These are phyloP conservation scores for Leptonema lineaticorne DNA, from an alignment of 1,140 invertebrate species.

Conservation along the genomic window DNA sequence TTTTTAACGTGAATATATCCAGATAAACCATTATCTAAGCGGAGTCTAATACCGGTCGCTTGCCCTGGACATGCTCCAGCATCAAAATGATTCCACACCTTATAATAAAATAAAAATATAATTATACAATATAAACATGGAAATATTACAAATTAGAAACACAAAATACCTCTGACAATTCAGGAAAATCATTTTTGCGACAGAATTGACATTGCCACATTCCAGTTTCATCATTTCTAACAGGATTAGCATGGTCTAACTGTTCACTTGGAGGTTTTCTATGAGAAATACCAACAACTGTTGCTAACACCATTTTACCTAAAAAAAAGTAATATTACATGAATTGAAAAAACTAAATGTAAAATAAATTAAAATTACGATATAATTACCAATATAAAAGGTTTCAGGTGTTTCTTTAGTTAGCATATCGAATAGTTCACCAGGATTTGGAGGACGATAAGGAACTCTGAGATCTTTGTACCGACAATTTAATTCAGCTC, in stretches of 20 bases:
- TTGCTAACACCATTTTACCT: conserved; percentile 75
- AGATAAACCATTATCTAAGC: conserved; percentile 90
- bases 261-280: conserved; percentile 90
- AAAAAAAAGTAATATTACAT: background rate
- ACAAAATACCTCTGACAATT: conserved; percentile 76
- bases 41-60: conserved; percentile 85
- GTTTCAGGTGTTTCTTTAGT: conserved; percentile 96
- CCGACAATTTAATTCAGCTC: conserved; percentile 90
- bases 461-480: conserved; percentile 91
- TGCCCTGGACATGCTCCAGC: conserved; percentile 93
- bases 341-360: background rate
- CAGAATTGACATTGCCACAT: conserved; percentile 98
- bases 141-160: background rate
- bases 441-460: conserved; percentile 76
- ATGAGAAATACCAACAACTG: conserved; percentile 76
- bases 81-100: conserved; percentile 97
- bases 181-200: conserved; percentile 91
- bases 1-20: conserved; percentile 96
- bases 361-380: background rate
- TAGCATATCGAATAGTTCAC: conserved; percentile 91
- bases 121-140: background rate
- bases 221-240: conserved; percentile 89
- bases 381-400: conserved; percentile 77
- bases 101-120: conserved; percentile 4
- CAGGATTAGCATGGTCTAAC: conserved; percentile 92